Base-by-base conservation (phyloP, 2,113 vertebrate genomes). In the Peromyscus californicus region DNA sequence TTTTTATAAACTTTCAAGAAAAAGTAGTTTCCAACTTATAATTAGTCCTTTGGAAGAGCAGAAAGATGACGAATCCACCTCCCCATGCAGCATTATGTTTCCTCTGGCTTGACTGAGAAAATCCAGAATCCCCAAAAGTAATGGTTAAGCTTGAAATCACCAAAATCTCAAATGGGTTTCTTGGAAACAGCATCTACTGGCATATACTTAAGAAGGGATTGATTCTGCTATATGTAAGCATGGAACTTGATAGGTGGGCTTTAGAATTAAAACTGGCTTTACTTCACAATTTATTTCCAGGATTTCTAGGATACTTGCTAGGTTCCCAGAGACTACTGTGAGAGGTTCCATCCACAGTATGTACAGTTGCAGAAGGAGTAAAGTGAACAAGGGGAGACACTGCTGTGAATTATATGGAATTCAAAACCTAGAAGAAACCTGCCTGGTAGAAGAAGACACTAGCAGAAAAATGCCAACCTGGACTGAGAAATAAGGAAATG, bases 191-290 rank as follows among this genome's bases (percentile, higher is more conserved):
- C 8, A 45, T 59, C 57, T 61, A 29, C 57, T 57, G 84, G 48
- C 15, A 24, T 5, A 19, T 48, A n/a, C 9, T 54, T n/a, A 59
- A 33, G 24, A 12, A 51, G 39, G 22, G 57, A 5, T n/a, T 61
- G 63, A 10, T 10, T 69, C 59, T 29, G 26, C 3, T 17, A 1
- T 29, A 63, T 11, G 0, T 0, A 13, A 65, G 4, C 59, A 4
- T 31, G 1, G 24, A 42, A 85, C 7, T 42, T 29, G 82, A 42
- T 45, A 24, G 13, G 39, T 31, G 8, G 13, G 29, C 0, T 5
- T 42, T 13, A 16, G 6, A 29, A 9, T 13, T 42, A 4, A 65
- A 85, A 63, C 42, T 65, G 59, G 0, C n/a, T 42, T 84, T 4
- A 45, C 13, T 17, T 85, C 13, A 65, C 9, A 29, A 63, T 42